These are phyloP conservation scores for Pedionomus torquatus DNA, from an alignment of 2,113 vertebrate genomes.

Conservation along the genomic window DNA sequence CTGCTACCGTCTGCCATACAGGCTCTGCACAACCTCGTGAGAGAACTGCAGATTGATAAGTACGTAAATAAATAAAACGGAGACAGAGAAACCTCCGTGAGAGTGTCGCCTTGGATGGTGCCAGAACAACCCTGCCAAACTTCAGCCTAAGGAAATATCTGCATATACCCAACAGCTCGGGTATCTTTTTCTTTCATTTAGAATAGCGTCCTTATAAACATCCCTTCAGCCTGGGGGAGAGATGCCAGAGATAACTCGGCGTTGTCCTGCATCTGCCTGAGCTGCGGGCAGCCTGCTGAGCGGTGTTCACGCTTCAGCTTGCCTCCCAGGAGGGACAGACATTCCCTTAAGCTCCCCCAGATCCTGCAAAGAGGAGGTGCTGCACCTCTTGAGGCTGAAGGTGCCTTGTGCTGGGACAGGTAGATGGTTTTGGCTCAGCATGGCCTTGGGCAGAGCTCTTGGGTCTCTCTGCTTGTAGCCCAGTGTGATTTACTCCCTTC, in stretches of 20 bases:
- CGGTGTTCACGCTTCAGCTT: neutral
- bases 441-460: neutral
- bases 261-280: neutral
- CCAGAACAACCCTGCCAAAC: neutral
- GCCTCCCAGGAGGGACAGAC: neutral
- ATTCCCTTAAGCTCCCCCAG: neutral
- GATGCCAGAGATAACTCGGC: neutral
- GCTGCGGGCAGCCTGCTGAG: neutral
- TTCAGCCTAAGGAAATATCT: neutral
- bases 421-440: accelerated
- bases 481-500: neutral
- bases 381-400: neutral
- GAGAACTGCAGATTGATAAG: neutral
- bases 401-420: neutral
- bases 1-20: neutral
- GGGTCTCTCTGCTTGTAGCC: neutral
- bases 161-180: neutral
- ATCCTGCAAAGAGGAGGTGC: neutral
- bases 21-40: neutral
- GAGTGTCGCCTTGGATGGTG: neutral
- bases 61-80: neutral
- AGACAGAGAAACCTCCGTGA: neutral
- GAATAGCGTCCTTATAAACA: neutral
- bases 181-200: slow-evolving; percentile 19
- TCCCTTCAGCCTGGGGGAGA: neutral